Base-by-base conservation (phyloP, 2,888 invertebrate genomes). In the Patella depressa region DNA sequence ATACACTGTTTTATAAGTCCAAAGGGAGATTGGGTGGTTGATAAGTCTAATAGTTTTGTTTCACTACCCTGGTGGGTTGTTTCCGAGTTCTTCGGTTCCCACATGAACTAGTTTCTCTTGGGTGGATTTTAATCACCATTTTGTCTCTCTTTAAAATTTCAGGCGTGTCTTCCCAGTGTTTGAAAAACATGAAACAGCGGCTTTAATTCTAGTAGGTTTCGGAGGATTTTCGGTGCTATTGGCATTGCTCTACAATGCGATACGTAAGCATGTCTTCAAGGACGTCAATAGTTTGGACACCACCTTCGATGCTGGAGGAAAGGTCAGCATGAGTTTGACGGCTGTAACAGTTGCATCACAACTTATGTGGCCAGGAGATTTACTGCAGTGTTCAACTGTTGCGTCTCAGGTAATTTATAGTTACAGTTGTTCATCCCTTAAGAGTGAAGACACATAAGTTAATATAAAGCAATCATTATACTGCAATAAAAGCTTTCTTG, bases 221-320 rank as follows among this genome's bases (percentile, higher is more conserved):
- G 87, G 86, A 3, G 87, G 86, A 9, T 80, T 86, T 12, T 87
- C 88, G 1, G 75, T 88, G 11, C 72, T 85, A 29, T 78, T 88
- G 34, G 88, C 87, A 1, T 55, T 86, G 3, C 70, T 85, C n/a
- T 86, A 87, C 77, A 84, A 83, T 53, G 76, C 79, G 53, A 86
- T 87, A 70, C 75, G 87, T 53, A 81, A 81, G 17, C 77, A 85
- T 80, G 82, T 88, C 29, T 88, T 84, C 75, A 78, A 82, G 19
- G 88, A 87, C 78, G 84, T 79, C 74, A 79, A 86, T 77, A 87
- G 81, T 73, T 84, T 88, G 11, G 88, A 88, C 81, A 83, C 85
- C 53, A 83, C 87, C 17, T 88, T 88, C 69, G 88, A 88, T 74
- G 87, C 87, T 14, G 87, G 86, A 12, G 86, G 87, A 12, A 79